Evolutionary conservation across 2,797 vertebrate genomes (phyloP), one percentile per base, ranked within the genome.

Genomic region (Sebastes matsubarae): DNA sequence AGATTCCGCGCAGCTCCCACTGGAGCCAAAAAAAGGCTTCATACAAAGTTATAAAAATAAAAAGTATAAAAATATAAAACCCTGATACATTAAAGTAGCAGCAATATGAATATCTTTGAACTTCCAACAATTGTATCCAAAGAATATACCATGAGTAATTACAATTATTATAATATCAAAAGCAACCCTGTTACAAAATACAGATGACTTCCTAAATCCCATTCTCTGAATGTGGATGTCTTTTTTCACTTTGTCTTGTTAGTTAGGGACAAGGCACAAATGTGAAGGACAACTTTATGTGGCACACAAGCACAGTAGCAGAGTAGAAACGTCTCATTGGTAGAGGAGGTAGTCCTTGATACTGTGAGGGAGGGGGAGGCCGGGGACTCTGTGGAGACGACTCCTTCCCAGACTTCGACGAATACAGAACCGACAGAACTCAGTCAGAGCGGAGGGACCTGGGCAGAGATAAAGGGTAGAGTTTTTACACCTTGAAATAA

Each of bases 311-410:
- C 36, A 8, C 20, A 20, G 10, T 10, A 5, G 8, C 5, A 16
- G 7, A 2, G 1, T 25, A 18, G 32, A 66, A 38, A 71, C 0
- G 3, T 61, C 14, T 95, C 95, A 98, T 64, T 90, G 92, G 86
- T 97, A 96, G 2, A 98, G 95, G 36, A 99, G 94, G 84, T 97
- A 99, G 83, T 94, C 94, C 82, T 96, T 89, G 61, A 99, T 91
- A 0, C 91, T 96, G 61, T 93, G 94, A 2, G 98, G 98, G 68
- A 99, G 95, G 46, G 88, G 80, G 11, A 99, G 96, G 61, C 84
- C 92, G 65, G 89, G 94, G 52, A 96, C 81, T 54, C 85, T 75
- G 72, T 95, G 92, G 1, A 97, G 95, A 77, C 97, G 96, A 0
- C 85, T 93, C 8, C 95, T 91, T 29, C 98, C 97, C 75, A 99